Conservation (phyloP, 1,140 invertebrate species). For the Aradophagus sp. region DNA sequence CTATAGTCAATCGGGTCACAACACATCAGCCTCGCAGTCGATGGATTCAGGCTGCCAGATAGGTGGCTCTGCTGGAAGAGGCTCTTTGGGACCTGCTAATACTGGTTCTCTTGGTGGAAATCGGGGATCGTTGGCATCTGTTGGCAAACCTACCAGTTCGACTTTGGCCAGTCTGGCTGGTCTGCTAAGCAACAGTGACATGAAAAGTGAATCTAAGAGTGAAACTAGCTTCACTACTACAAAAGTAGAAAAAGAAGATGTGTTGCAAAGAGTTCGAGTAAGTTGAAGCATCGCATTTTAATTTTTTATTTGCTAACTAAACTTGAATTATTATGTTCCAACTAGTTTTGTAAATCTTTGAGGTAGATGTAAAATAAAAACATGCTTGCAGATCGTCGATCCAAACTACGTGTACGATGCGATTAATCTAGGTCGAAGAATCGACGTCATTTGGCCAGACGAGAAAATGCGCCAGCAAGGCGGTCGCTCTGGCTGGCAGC, state of each 20-base stretch:
- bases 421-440: constrained; percentile 89
- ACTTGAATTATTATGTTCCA: constrained; percentile 16
- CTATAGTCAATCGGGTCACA: constrained; percentile 73
- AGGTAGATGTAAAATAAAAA: too few species aligned
- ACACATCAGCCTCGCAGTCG: constrained; percentile 76
- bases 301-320: too few species aligned
- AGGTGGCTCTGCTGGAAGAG: constrained; percentile 71
- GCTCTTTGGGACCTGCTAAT: constrained; percentile 73
- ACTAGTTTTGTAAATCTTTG: too few species aligned
- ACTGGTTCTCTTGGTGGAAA: constrained; percentile 79
- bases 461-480: constrained; percentile 89
- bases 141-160: constrained; percentile 87
- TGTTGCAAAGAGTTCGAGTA: constrained; percentile 78
- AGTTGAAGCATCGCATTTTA: too few species aligned
- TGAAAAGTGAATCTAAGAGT: constrained; percentile 69
- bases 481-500: constrained; percentile 89
- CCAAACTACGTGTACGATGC: constrained; percentile 89
- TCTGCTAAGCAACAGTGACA: constrained; percentile 76
- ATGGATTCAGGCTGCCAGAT: constrained; percentile 75
- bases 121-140: constrained; percentile 84
- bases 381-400: constrained; percentile 86
- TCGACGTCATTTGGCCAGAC: constrained; percentile 94
- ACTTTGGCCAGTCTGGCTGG: constrained; percentile 88
- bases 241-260: constrained; percentile 75
- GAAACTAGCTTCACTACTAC: constrained; percentile 69